Base-by-base conservation (phyloP, 2,797 vertebrate genomes). In the Valencia hispanica region DNA sequence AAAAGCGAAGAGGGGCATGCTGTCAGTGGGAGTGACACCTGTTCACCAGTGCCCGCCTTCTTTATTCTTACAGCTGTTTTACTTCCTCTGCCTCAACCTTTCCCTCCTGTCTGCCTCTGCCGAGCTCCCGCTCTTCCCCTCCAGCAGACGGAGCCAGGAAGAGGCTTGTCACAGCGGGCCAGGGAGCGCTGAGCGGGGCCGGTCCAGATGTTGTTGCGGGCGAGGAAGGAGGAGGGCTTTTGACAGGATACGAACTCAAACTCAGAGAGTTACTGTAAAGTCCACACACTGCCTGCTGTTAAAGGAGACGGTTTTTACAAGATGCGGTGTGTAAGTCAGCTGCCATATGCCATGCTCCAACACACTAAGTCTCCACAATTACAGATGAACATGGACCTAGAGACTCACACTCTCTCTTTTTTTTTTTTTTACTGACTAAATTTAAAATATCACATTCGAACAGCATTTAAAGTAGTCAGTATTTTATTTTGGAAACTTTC, bases 221-320 rank as follows among this genome's bases (percentile, higher is more conserved):
- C 51, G n/a, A 39, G 50, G 76, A 79, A 72, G 79, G 79, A 83
- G 77, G 80, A 73, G 79, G 88, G 68, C 9, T 43, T 80, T 90
- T 87, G 86, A 89, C 82, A 87, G 88, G 86, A 89, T 86, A 86
- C 81, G 79, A 89, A 87, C 88, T 80, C 84, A 81, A 83, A 86
- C 84, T 85, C 74, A 81, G 74, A 80, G 88, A 86, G 82, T 92
- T 91, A 83, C 82, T 76, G 50, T 78, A 90, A 92, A 92, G 93
- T 93, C 93, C 94, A 93, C 95, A 94, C 91, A 94, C 95, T 95
- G 96, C 94, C 78, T 88, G 87, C 75, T 89, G 90, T 89, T 87
- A 87, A 85, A 75, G 75, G 82, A 87, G 75, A 80, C 87, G 82
- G 88, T 84, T 84, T 80, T 77, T 86, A 78, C 83, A 91, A 88